Evolutionary conservation across 2,113 vertebrate species (phyloP).

Genomic region (Dipodomys ordii): DNA sequence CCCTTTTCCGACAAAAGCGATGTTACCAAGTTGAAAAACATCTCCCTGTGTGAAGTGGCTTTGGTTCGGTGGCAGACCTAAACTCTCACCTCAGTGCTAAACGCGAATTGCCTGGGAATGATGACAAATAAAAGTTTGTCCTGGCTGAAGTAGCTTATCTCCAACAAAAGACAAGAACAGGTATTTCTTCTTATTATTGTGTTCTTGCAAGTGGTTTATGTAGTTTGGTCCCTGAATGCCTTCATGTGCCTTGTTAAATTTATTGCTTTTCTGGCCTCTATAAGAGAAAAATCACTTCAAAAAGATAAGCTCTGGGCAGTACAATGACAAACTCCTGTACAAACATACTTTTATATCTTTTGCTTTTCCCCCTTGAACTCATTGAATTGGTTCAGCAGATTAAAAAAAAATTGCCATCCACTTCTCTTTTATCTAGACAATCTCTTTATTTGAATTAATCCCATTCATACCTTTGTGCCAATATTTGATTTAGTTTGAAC

Average conservation of each 20-base stretch:
- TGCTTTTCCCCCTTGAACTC: background rate
- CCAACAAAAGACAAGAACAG: conserved; percentile 55
- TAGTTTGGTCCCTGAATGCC: conserved; percentile 36
- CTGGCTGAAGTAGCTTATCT: background rate
- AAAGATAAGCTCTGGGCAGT: conserved; percentile 57
- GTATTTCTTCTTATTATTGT: conserved; percentile 16
- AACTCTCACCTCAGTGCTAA: conserved; percentile 28
- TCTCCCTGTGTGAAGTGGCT: background rate
- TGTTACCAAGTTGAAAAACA: conserved; percentile 31
- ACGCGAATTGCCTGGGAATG: conserved; percentile 44
- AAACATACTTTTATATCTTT: conserved; percentile 30
- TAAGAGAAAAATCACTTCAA: conserved; percentile 63
- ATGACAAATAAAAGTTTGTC: conserved; percentile 60
- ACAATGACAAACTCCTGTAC: conserved; percentile 28
- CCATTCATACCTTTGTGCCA: conserved; percentile 42
- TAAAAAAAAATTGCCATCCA: conserved; percentile 11
- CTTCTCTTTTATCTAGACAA: background rate
- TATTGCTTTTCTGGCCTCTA: conserved; percentile 63
- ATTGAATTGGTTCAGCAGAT: conserved; percentile 52
- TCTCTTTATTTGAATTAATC: conserved; percentile 58
- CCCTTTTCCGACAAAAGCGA: conserved; percentile 38
- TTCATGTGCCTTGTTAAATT: conserved; percentile 60
- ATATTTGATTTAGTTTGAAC: conserved; percentile 38
- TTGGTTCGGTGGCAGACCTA: conserved; percentile 34
- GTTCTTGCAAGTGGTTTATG: conserved; percentile 53